Conservation (phyloP, 53 echinoderm and acorn worm genomes). For the Stichopus horrens region DNA sequence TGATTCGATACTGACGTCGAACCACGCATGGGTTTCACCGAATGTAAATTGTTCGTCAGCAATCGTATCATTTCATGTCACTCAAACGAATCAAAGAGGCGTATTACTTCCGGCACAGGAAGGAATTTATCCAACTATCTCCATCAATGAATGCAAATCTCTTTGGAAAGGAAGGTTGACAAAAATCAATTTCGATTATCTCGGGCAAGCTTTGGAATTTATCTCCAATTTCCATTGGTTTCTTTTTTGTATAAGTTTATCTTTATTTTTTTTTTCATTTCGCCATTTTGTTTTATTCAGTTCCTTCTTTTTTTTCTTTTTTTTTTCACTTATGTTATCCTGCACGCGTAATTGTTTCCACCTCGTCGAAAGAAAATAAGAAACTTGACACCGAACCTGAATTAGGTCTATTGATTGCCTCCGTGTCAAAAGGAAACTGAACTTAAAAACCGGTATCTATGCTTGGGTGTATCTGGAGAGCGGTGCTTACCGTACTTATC, state of each 20-base stretch:
- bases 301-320: neutral
- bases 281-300: neutral
- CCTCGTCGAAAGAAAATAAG: neutral
- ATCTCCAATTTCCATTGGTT: constrained; percentile 9
- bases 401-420: constrained; percentile 41
- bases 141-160: neutral
- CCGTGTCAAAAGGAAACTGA: neutral
- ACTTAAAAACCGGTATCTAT: neutral
- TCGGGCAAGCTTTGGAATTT: constrained; percentile 17
- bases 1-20: neutral
- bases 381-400: constrained; percentile 18
- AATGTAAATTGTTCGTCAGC: constrained; percentile 35
- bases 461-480: neutral
- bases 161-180: neutral
- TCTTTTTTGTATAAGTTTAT: neutral
- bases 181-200: constrained; percentile 34
- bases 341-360: constrained; percentile 20
- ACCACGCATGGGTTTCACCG: constrained; percentile 6
- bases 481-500: constrained; percentile 7
- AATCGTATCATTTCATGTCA: constrained; percentile 38
- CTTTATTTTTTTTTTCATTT: neutral
- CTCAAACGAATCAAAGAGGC: neutral
- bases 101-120: constrained; percentile 1
- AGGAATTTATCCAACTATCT: neutral
- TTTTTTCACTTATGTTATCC: constrained; percentile 20